phyloP scores from a whole-genome alignment of 2,113 vertebrate species.

The Capra hircus region DNA sequence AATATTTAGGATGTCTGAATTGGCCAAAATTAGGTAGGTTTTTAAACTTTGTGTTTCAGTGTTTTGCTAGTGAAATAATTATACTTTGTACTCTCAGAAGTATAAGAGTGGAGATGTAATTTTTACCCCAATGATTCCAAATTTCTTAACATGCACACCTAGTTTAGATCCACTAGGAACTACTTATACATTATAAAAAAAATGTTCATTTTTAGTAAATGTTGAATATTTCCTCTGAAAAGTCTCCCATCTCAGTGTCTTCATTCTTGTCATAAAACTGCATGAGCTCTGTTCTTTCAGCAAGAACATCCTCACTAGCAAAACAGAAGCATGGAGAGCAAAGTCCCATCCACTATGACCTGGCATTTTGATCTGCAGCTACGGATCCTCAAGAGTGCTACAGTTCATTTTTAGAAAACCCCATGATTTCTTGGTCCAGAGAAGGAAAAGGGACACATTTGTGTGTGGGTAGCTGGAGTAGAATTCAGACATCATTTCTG shows the following conservation, averaged over 20 bases:
- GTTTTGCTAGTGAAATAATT: background rate
- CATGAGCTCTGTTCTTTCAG: background rate
- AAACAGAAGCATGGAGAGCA: background rate
- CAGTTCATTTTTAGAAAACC: background rate
- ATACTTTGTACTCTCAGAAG: background rate
- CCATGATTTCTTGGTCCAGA: background rate
- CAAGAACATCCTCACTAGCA: background rate
- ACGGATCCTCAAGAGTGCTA: background rate
- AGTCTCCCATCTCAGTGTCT: background rate
- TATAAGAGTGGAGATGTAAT: background rate
- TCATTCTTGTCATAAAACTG: background rate
- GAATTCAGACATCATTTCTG: background rate
- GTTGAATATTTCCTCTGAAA: background rate
- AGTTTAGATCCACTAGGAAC: background rate
- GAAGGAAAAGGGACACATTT: background rate
- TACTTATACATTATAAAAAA: background rate
- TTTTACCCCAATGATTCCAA: background rate
- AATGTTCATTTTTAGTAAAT: background rate
- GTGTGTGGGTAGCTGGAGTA: background rate
- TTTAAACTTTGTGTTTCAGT: background rate
- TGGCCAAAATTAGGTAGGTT: background rate
- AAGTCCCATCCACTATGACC: background rate
- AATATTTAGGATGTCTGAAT: background rate
- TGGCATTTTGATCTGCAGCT: background rate
- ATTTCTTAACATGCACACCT: background rate